phyloP scores from a whole-genome alignment of 2,113 vertebrate genomes.

The Microcebus tavaratra region DNA sequence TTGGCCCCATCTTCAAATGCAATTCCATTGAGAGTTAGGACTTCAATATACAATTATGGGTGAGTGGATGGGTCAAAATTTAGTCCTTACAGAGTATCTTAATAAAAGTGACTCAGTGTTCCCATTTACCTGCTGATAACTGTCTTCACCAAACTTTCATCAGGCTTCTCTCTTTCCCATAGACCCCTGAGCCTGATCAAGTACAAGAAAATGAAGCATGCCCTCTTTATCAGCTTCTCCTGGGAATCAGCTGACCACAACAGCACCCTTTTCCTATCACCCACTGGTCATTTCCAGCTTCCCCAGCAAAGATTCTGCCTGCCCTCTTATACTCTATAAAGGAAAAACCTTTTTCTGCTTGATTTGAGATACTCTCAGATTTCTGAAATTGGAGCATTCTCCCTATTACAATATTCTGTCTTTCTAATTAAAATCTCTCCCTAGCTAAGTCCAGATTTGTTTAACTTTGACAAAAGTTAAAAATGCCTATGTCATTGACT shows the following conservation, averaged over 20 bases:
- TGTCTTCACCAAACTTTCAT: not conserved
- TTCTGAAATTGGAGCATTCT: not conserved
- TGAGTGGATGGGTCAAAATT: not conserved
- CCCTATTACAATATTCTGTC: not conserved
- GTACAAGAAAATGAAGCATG: not conserved
- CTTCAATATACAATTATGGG: not conserved
- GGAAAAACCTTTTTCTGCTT: not conserved
- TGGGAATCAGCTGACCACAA: not conserved
- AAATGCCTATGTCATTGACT: not conserved
- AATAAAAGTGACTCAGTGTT: not conserved
- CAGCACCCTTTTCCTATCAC: accelerated
- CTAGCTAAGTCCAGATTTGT: not conserved
- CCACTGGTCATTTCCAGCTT: not conserved
- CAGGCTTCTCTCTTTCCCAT: not conserved
- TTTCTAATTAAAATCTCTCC: not conserved
- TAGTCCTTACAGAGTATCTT: not conserved
- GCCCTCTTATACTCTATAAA: not conserved
- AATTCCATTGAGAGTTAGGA: not conserved
- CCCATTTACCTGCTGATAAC: not conserved
- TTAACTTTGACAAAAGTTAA: not conserved
- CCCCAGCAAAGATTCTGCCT: not conserved
- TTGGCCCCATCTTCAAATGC: not conserved
- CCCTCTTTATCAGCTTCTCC: not conserved
- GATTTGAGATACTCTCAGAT: not conserved
- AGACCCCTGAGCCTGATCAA: not conserved